phyloP scores from a whole-genome alignment of 2,797 vertebrate genomes.

The Sebastes vulpes region DNA sequence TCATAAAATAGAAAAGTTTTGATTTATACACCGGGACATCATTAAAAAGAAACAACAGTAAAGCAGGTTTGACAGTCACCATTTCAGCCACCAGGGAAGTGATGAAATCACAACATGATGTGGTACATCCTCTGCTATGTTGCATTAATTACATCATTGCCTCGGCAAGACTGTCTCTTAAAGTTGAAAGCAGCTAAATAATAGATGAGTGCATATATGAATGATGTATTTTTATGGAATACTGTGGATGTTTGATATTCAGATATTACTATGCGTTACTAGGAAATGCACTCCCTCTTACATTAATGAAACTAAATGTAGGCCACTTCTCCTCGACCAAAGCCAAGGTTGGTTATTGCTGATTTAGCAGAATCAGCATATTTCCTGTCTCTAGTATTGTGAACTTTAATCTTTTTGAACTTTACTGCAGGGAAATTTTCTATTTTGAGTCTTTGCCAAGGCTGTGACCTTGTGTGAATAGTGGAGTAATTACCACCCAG shows the following conservation, averaged over 20 bases:
- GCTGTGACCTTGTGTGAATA: slow-evolving; percentile 23
- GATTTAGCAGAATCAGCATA: slow-evolving; percentile 12
- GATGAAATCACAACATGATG: slow-evolving; percentile 20
- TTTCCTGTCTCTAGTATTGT: slow-evolving; percentile 23
- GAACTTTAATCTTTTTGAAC: slow-evolving; percentile 11
- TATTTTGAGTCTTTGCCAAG: slow-evolving; percentile 35
- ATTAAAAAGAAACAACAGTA: slow-evolving; percentile 18
- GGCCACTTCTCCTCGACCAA: neutral
- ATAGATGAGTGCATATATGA: slow-evolving; percentile 61
- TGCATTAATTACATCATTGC: slow-evolving; percentile 44
- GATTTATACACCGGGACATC: neutral
- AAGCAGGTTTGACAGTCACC: slow-evolving; percentile 18
- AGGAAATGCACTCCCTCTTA: neutral
- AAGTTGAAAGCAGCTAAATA: slow-evolving; percentile 58
- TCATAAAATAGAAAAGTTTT: neutral
- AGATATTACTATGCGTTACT: slow-evolving; percentile 3
- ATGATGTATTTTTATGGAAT: slow-evolving; percentile 59
- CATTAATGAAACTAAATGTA: slow-evolving; percentile 21
- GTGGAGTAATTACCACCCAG: slow-evolving; percentile 48
- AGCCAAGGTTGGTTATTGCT: neutral
- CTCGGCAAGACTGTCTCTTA: slow-evolving; percentile 30
- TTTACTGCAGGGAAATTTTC: slow-evolving; percentile 2
- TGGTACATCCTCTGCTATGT: slow-evolving; percentile 31
- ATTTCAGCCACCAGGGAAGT: slow-evolving; percentile 14
- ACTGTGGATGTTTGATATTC: slow-evolving; percentile 24